Evolutionary conservation across 2,113 vertebrate species (phyloP), one percentile per base, ranked within the genome.

Genomic region (Chamaea fasciata): DNA sequence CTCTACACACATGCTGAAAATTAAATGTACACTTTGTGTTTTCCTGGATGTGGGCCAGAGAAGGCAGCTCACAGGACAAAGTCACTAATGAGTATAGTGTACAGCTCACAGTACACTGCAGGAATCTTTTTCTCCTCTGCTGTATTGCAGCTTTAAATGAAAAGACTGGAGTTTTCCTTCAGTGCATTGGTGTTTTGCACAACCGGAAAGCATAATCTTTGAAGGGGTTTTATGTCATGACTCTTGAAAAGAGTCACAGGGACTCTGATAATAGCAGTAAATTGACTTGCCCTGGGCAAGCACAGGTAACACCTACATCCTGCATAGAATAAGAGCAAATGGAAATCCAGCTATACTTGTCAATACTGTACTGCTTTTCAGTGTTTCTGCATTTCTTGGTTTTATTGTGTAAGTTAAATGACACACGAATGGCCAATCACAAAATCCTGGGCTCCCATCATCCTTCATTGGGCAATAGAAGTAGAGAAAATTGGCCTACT

Each of bases 1-100:
- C 47, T 52, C 52, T 53, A 41, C 39, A 81, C 87, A 91, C 49
- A 94, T 94, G 95, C 56, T 91, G 69, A 82, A 94, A 91, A 95
- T 96, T 76, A 94, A 94, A 89, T 89, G 70, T 91, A 89, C 46
- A 65, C 56, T 91, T 95, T 24, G n/a, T 81, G 73, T 57, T 92
- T 95, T 91, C 77, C 87, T 94, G 91, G 83, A 87, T 42, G 13
- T 1, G 1, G 26, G 87, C 87, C 95, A 95, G 60, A 90, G 76
- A 77, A 90, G 91, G 73, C 92, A 89, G 52, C 42, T 94, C 46
- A 23, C 23, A 74, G 50, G 59, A 80, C 0, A 0, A 59, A 92
- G 56, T 71, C 86, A 68, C 69, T 91, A 94, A 87, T 65, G 65
- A 79, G 49, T 71, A 19, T 11, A 65, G 37, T 46, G 12, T 21